These are phyloP conservation scores for Scolopax rusticola DNA, from an alignment of 2,797 vertebrate genomes.

Conservation along the genomic window DNA sequence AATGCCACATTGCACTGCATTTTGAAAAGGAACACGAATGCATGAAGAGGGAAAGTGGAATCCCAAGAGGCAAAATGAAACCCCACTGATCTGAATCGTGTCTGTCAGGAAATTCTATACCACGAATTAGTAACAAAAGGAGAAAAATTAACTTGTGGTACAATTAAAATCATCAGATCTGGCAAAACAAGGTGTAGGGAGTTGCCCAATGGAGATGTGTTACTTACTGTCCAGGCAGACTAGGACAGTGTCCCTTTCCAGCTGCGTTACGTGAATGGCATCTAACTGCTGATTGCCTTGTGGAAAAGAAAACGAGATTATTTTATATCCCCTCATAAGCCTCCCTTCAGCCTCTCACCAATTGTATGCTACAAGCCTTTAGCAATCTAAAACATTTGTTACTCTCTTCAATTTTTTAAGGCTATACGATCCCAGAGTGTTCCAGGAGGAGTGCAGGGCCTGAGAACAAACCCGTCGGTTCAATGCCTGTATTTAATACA, in stretches of 20 bases:
- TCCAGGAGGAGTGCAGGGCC: not conserved
- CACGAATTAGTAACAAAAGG: not conserved
- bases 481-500: not conserved
- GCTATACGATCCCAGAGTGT: not conserved
- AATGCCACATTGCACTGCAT: not conserved
- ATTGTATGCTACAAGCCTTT: fast-evolving
- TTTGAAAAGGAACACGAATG: not conserved
- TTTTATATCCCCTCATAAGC: not conserved
- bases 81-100: fast-evolving
- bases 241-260: conserved; percentile 97
- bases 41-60: not conserved
- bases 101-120: not conserved
- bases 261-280: conserved; percentile 95
- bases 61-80: not conserved
- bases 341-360: not conserved
- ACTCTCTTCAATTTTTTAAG: not conserved
- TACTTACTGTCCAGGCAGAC: conserved; percentile 98
- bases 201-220: not conserved
- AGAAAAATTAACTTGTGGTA: not conserved
- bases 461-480: not conserved
- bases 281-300: conserved; percentile 90
- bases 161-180: not conserved
- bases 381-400: not conserved
- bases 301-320: not conserved
- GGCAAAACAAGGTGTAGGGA: not conserved